Conservation (phyloP, 1,140 invertebrate genomes). For the Drosophila truncata region DNA sequence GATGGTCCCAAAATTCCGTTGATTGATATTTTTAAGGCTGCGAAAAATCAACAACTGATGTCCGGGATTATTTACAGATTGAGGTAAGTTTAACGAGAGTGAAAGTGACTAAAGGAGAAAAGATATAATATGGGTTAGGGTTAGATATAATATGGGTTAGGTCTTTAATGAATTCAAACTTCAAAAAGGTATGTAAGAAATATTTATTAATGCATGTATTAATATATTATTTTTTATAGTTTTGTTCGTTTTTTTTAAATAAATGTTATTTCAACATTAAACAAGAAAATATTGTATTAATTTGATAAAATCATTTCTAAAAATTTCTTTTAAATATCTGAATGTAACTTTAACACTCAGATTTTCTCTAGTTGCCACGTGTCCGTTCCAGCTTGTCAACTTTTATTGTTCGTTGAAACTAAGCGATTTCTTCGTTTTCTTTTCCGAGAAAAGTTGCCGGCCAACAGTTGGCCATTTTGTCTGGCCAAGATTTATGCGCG, state of each 20-base stretch:
- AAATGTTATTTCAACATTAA: neutral
- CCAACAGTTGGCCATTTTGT: constrained; percentile 55
- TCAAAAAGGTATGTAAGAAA: too few relatives aligned
- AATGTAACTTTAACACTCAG: constrained; percentile 12
- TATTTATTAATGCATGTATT: too few relatives aligned
- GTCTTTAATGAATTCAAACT: too few relatives aligned
- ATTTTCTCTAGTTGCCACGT: constrained; percentile 5
- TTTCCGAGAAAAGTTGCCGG: constrained; percentile 9
- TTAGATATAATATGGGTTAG: too few relatives aligned
- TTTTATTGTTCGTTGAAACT: constrained; percentile 45
- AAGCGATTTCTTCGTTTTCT: constrained; percentile 2
- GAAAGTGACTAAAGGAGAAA: neutral
- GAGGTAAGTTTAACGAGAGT: neutral
- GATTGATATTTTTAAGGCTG: constrained; percentile 34
- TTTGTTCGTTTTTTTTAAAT: neutral
- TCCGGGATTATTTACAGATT: constrained; percentile 12
- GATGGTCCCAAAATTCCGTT: constrained; percentile 4
- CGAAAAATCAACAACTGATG: constrained; percentile 8
- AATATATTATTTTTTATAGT: neutral
- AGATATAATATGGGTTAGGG: too few relatives aligned
- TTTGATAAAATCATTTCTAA: neutral
- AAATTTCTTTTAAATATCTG: neutral
- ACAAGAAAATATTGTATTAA: neutral
- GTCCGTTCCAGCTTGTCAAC: constrained; percentile 33
- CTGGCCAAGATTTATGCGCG: constrained; percentile 50